Conservation (phyloP, 2,113 vertebrate genomes). For the Lanius collurio region DNA sequence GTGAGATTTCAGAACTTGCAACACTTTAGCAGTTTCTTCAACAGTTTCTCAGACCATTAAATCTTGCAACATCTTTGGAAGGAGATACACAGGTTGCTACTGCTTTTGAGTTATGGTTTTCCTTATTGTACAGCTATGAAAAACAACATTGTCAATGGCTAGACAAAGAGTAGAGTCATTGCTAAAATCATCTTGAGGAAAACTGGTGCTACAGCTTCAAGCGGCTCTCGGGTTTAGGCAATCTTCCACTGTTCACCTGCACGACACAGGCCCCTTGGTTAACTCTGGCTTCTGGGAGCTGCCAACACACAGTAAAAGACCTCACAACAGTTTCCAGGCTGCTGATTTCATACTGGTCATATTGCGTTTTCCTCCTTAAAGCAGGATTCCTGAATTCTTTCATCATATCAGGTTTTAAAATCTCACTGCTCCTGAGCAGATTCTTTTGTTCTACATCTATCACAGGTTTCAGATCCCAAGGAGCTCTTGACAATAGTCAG, state of each 20-base stretch:
- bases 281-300: neutral
- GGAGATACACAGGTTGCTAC: neutral
- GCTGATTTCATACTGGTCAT: neutral
- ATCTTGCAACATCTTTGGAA: neutral
- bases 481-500: neutral
- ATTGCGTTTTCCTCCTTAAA: neutral
- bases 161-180: neutral
- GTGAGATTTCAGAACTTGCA: neutral
- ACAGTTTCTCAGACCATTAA: neutral
- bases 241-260: neutral
- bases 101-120: neutral
- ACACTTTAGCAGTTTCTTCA: neutral
- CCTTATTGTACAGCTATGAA: neutral
- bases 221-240: neutral
- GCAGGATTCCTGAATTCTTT: neutral
- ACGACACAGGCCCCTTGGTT: neutral
- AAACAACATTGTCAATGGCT: neutral
- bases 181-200: neutral
- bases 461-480: neutral
- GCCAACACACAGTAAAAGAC: neutral
- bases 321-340: neutral
- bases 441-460: neutral
- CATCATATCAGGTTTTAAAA: neutral
- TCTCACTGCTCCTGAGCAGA: neutral
- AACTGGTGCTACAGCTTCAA: neutral